Base-by-base conservation (phyloP, 2,113 vertebrate genomes). In the Noctilio leporinus region DNA sequence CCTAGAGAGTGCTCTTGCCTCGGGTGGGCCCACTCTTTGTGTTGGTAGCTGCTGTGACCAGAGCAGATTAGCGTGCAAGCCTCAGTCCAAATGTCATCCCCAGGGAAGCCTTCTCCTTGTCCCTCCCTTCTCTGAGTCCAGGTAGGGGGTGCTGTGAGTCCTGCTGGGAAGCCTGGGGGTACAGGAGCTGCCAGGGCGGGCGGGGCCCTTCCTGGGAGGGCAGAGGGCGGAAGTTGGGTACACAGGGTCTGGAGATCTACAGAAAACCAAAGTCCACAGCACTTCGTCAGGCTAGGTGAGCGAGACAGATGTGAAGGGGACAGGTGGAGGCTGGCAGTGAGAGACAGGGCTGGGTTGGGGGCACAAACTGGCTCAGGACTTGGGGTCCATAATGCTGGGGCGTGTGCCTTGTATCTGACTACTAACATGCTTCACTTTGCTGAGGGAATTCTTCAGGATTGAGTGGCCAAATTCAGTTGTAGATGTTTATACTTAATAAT, bases 11-110 rank as follows among this genome's bases (percentile, higher is more conserved):
- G 82, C 65, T 69, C 82, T 57, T 72, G 86, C 83, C 81, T 62
- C 76, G 88, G 88, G 95, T 96, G 96, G 96, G 83, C 78, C 93
- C 40, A 4, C 69, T 45, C 24, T 96, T 92, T 89, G 38, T 93
- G 87, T 33, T 6, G 10, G 83, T 70, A 83, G 73, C 93, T 72
- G 65, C 65, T 49, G 19, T 86, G 91, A 86, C 86, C 55, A 38
- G 26, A 72, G 64, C 83, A 89, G 86, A 83, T 93, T 77, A 57
- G 38, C 5, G 11, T 28, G 24, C 72, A 65, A 70, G 40, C 53
- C 72, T 85, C 30, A 47, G 72, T 33, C 75, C 85, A 26, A 70
- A 86, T 43, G 45, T 33, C n/a, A 35, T 5, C 22, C 20, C 64
- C 4, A 9, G 24, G 47, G 93, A 87, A 30, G n/a, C 8, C 67